These are phyloP conservation scores for Rhinolophus sinicus DNA, from an alignment of 2,113 vertebrate species.

Conservation along the genomic window DNA sequence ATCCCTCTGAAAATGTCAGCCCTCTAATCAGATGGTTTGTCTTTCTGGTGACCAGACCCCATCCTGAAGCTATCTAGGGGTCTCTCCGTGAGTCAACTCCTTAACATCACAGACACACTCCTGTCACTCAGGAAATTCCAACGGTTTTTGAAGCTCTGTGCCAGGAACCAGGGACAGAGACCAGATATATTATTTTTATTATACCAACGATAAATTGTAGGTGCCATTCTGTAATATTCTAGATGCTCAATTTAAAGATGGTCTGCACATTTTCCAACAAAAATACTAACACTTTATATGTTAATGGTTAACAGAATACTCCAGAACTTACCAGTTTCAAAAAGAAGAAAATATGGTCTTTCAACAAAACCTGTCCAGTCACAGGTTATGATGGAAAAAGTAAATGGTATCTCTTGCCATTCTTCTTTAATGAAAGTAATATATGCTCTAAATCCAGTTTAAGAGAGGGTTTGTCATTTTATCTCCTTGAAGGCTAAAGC, in stretches of 20 bases:
- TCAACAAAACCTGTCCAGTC: background rate
- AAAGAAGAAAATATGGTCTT: background rate
- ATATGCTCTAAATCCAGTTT: background rate
- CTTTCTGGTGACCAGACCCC: background rate
- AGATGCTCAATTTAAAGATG: background rate
- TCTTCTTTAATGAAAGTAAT: background rate
- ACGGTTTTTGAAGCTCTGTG: background rate
- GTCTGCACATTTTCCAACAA: background rate
- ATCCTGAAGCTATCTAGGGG: background rate
- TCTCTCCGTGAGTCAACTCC: background rate
- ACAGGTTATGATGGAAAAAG: background rate
- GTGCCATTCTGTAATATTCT: background rate
- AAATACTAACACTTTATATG: background rate
- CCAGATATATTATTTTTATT: background rate
- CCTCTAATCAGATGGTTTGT: background rate
- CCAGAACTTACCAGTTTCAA: background rate
- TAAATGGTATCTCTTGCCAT: background rate
- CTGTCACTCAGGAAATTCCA: background rate
- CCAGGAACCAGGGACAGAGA: background rate
- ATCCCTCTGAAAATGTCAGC: background rate
- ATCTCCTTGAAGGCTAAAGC: background rate
- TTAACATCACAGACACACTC: background rate
- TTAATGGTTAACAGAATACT: background rate
- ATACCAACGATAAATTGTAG: background rate
- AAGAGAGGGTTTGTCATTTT: background rate